A percentile compares a stretch with the other conserved stretches of the same genome.
Conservation (phyloP, 1,140 invertebrate species). For the Tigriopus japonicus region DNA sequence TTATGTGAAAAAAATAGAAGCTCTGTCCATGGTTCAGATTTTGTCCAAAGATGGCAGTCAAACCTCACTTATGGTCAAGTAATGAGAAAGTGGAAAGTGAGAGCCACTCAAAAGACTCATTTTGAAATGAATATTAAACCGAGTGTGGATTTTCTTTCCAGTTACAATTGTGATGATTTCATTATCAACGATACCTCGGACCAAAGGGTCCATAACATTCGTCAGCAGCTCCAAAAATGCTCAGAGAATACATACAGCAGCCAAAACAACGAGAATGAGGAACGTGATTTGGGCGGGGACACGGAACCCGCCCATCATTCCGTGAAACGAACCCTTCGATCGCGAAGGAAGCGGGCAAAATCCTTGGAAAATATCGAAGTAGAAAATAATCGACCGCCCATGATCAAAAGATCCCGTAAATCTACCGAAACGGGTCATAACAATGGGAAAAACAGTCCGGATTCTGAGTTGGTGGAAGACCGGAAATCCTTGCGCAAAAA, state of each 20-base stretch:
- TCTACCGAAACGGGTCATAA: background rate
- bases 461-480: background rate
- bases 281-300: constrained; percentile 12
- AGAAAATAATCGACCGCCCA: background rate
- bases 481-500: constrained; percentile 27
- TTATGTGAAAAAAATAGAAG: too few relatives aligned
- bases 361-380: background rate
- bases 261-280: background rate
- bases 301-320: background rate
- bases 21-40: too few relatives aligned
- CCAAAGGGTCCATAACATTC: constrained; percentile 39
- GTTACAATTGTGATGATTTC: constrained; percentile 61
- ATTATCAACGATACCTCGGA: constrained; percentile 48
- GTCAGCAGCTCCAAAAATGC: constrained; percentile 26
- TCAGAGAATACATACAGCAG: constrained; percentile 20
- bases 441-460: background rate
- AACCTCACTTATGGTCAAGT: too few relatives aligned
- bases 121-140: too few relatives aligned
- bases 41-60: too few relatives aligned
- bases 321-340: constrained; percentile 1
- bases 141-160: constrained; percentile 29
- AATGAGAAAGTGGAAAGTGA: background rate
- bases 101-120: too few relatives aligned
- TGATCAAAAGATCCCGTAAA: background rate
- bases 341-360: background rate